Conservation (phyloP, 2,113 vertebrate genomes). For the Microcebus tavaratra region DNA sequence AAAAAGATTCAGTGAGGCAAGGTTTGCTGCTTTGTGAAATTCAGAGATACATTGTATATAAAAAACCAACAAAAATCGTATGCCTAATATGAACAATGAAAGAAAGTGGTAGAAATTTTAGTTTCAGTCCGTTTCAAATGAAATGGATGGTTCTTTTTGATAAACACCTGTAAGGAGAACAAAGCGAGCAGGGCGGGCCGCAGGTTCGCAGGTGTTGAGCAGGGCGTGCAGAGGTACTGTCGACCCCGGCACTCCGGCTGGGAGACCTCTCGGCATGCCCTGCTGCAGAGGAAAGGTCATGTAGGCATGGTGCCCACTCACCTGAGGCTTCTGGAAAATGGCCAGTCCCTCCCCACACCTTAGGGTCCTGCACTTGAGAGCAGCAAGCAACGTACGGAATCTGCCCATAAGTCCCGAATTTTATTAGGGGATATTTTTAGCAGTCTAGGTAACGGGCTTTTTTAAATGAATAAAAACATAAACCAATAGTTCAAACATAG, state of each 20-base stretch:
- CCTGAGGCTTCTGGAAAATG: background rate
- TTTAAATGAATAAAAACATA: background rate
- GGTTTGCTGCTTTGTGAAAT: background rate
- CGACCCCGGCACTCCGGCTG: rapidly evolving
- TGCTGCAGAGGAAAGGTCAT: rapidly evolving
- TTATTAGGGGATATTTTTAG: background rate
- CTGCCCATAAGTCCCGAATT: rapidly evolving
- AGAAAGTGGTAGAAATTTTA: too few species aligned
- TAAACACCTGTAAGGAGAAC: background rate
- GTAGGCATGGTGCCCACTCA: rapidly evolving
- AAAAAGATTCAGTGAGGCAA: background rate
- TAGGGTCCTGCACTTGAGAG: rapidly evolving
- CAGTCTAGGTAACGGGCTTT: background rate
- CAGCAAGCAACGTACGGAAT: background rate
- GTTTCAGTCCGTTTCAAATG: background rate
- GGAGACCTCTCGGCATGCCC: background rate
- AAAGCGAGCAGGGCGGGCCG: rapidly evolving
- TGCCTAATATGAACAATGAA: background rate
- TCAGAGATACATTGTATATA: rapidly evolving
- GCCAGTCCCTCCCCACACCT: rapidly evolving
- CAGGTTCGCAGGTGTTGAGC: rapidly evolving
- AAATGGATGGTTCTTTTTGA: background rate
- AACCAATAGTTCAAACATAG: background rate
- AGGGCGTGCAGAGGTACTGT: rapidly evolving
- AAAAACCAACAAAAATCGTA: background rate